Percentiles rank a stretch among this genome's conserved stretches.
Evolutionary conservation across 1,140 invertebrate genomes (phyloP).

Genomic region (Diuraphis noxia): DNA sequence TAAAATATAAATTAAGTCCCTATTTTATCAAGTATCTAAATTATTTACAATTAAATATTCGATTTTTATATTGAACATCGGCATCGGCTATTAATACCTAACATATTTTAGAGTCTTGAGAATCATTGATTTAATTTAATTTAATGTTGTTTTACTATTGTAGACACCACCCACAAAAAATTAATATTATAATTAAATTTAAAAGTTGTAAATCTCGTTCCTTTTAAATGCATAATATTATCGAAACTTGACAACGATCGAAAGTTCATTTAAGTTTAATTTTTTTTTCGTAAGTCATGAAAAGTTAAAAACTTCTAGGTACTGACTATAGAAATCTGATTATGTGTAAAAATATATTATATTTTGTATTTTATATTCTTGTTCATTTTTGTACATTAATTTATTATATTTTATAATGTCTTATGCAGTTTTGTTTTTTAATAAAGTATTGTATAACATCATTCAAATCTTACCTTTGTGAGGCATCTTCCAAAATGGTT

Average conservation of each 20-base stretch:
- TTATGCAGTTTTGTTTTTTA: background rate
- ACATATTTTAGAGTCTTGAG: background rate
- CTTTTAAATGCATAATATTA: background rate
- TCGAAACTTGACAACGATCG: slow-evolving; percentile 6
- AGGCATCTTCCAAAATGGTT: slow-evolving; percentile 71
- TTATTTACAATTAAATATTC: background rate
- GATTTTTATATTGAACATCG: background rate
- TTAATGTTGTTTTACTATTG: background rate
- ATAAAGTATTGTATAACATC: background rate
- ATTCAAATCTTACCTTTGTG: slow-evolving; percentile 67
- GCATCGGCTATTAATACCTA: background rate
- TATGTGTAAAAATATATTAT: background rate
- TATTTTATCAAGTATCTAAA: background rate
- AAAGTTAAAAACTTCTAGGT: background rate
- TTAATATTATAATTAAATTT: background rate
- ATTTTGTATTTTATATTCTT: background rate
- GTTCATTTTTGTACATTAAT: background rate
- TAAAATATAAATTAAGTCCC: too few relatives aligned
- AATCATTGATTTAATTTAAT: background rate
- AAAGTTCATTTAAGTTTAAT: background rate
- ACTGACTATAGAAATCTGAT: background rate
- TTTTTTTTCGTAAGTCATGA: background rate
- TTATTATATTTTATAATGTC: background rate
- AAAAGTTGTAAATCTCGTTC: slow-evolving; percentile 16
- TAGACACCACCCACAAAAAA: background rate